Conservation (phyloP, 2,797 vertebrate species). For the Pagetopsis macropterus region DNA sequence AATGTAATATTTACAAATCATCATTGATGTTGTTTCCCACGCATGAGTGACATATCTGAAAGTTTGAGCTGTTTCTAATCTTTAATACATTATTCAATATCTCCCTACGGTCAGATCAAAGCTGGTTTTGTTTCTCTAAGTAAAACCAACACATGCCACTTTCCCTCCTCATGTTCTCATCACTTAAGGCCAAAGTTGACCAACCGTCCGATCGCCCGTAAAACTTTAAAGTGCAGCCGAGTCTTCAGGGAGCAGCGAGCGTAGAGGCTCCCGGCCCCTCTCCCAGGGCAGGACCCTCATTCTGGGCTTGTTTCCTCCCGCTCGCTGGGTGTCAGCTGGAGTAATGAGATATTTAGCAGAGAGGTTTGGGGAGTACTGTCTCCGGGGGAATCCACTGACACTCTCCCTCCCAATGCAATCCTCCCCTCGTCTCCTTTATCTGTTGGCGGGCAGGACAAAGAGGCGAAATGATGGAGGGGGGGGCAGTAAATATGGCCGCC, state of each 20-base stretch:
- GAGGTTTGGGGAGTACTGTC: slow-evolving; percentile 59
- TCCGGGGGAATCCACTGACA: slow-evolving; percentile 68
- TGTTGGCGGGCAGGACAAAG: slow-evolving; percentile 54
- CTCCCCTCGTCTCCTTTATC: slow-evolving; percentile 59
- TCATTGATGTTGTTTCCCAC: slow-evolving; percentile 7
- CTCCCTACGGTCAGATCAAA: slow-evolving; percentile 28
- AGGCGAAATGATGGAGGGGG: slow-evolving; percentile 54
- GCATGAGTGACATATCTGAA: slow-evolving; percentile 20
- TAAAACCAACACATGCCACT: slow-evolving; percentile 32
- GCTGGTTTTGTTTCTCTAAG: slow-evolving; percentile 36
- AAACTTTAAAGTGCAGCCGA: slow-evolving; percentile 24
- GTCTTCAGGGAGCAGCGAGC: slow-evolving; percentile 14
- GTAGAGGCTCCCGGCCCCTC: slow-evolving; percentile 27
- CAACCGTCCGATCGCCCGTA: not conserved
- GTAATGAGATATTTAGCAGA: slow-evolving; percentile 80
- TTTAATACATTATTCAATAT: slow-evolving; percentile 48
- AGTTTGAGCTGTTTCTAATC: slow-evolving; percentile 45
- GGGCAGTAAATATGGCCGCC: slow-evolving; percentile 62
- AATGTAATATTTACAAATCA: too few relatives aligned
- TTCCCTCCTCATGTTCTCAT: not conserved
- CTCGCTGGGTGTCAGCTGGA: slow-evolving; percentile 67
- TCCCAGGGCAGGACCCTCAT: slow-evolving; percentile 62
- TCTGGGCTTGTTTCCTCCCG: slow-evolving; percentile 48
- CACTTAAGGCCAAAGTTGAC: slow-evolving; percentile 13
- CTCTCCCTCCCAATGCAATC: slow-evolving; percentile 67